Conservation (phyloP, 2,113 vertebrate species). For the Fregetta grallaria region DNA sequence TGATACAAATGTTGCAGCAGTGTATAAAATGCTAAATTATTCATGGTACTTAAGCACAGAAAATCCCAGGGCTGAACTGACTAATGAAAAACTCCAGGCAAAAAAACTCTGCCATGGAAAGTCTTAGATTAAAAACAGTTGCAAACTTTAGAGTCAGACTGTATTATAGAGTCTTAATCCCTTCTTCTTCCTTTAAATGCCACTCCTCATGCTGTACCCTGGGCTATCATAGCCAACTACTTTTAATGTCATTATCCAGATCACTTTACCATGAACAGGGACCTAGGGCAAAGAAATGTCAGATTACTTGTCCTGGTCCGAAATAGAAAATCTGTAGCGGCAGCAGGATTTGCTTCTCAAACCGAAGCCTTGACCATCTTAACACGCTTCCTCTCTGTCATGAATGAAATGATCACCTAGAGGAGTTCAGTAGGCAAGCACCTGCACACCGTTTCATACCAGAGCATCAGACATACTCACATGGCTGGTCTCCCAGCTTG, state of each 20-base stretch:
- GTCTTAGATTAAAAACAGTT: background rate
- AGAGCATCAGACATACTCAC: background rate
- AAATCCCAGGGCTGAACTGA: background rate
- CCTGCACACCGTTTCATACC: background rate
- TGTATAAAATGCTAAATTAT: constrained; percentile 44
- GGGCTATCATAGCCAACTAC: background rate
- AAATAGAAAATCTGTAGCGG: background rate
- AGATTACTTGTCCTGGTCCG: background rate
- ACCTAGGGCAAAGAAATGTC: background rate
- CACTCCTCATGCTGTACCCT: background rate
- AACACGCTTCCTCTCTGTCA: background rate
- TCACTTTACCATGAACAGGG: background rate
- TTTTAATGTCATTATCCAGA: background rate
- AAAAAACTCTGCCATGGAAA: background rate
- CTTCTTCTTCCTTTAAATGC: background rate
- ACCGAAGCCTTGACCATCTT: background rate
- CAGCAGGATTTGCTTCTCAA: background rate
- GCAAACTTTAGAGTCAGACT: background rate
- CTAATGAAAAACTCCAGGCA: background rate
- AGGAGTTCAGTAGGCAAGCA: background rate
- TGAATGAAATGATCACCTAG: background rate
- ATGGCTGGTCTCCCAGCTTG: background rate
- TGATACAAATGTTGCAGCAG: constrained; percentile 12
- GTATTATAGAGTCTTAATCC: background rate
- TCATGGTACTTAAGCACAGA: constrained; percentile 12